Conservation (phyloP, 2,797 vertebrate species). For the Myoxocephalus aenaeus region DNA sequence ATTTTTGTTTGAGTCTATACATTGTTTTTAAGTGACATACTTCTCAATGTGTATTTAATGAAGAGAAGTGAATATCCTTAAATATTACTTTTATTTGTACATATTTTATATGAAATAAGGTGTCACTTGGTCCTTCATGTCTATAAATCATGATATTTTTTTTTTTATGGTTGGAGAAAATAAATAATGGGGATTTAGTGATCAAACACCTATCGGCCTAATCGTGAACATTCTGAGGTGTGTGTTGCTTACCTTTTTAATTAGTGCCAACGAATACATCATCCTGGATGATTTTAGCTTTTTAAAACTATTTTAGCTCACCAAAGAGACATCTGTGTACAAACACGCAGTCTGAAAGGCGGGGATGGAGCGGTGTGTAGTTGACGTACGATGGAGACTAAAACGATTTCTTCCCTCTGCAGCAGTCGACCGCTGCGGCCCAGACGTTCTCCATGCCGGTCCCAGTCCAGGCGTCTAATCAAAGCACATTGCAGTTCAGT, state of each 20-base stretch:
- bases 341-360: background rate
- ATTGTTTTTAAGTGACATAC: background rate
- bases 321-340: background rate
- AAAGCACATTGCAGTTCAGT: conserved; percentile 96
- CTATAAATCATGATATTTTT: background rate
- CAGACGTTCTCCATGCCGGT: conserved; percentile 98
- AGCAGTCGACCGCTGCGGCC: conserved; percentile 91
- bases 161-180: background rate
- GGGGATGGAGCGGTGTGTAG: background rate
- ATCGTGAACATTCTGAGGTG: background rate
- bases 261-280: background rate
- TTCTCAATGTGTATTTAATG: background rate
- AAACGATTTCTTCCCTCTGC: conserved; percentile 17
- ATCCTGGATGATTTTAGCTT: background rate
- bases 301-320: background rate
- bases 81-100: background rate
- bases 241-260: background rate
- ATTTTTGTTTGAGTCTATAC: background rate
- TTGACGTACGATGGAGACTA: background rate
- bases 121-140: background rate
- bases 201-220: background rate
- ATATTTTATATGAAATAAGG: background rate
- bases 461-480: conserved; percentile 95
- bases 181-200: background rate
- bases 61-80: background rate